These are phyloP conservation scores for Lanius collurio DNA, from an alignment of 2,113 vertebrate species.

Conservation along the genomic window DNA sequence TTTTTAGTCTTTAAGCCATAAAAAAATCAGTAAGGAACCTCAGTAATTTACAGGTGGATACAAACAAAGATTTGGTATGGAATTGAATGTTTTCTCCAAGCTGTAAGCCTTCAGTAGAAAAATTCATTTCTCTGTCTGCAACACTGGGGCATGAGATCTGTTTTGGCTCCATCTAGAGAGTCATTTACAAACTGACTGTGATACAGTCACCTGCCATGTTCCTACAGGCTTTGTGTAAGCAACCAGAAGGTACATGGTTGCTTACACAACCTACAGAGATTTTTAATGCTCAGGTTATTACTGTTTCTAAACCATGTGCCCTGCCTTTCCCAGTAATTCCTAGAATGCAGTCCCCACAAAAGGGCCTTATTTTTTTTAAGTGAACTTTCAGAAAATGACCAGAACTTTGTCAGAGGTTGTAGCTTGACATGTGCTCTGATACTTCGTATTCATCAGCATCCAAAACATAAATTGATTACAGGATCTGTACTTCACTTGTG, in stretches of 20 bases:
- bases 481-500: background rate
- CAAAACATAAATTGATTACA: background rate
- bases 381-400: background rate
- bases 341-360: fast-evolving
- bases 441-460: background rate
- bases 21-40: background rate
- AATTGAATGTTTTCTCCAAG: background rate
- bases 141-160: background rate
- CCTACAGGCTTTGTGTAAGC: background rate
- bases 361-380: background rate
- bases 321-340: background rate
- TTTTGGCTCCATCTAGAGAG: conserved; percentile 60
- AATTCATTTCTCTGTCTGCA: background rate
- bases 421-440: background rate
- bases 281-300: background rate
- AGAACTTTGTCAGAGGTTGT: background rate
- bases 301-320: fast-evolving
- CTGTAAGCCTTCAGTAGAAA: background rate
- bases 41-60: background rate
- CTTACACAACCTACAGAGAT: background rate
- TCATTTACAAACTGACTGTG: background rate
- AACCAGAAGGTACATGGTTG: background rate
- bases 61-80: background rate
- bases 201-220: background rate
- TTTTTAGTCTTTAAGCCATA: background rate